Percentiles rank a stretch among this genome's conserved stretches.
phyloP scores from a whole-genome alignment of 2,113 vertebrate genomes.

The Propithecus coquereli region DNA sequence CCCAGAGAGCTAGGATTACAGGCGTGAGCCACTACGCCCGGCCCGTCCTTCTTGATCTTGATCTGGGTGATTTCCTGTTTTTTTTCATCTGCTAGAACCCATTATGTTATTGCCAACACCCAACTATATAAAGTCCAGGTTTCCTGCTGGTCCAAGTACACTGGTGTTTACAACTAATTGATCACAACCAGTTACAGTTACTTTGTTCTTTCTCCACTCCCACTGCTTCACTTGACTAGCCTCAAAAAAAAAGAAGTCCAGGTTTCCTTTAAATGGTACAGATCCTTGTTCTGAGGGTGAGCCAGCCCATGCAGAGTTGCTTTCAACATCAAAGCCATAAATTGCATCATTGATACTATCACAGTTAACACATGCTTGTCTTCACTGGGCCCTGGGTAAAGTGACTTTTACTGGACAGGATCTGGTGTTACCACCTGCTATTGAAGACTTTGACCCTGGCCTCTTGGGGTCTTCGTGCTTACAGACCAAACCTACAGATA shows the following conservation, averaged over 20 bases:
- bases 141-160: no score
- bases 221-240: no score
- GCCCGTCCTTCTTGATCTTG: not conserved
- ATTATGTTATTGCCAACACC: not conserved
- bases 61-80: not conserved
- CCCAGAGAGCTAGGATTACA: no score
- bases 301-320: not conserved
- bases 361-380: not conserved
- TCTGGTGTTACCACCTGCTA: not conserved
- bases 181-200: no score
- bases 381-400: not conserved
- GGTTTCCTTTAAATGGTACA: not conserved
- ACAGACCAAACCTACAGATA: not conserved
- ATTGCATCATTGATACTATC: not conserved
- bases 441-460: not conserved
- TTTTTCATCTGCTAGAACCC: not conserved
- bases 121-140: not conserved
- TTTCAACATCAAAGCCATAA: not conserved
- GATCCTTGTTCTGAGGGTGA: not conserved
- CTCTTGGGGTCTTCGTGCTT: not conserved
- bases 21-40: no score
- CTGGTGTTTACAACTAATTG: no score
- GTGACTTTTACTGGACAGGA: not conserved
- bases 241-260: not conserved
- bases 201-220: no score